Base-by-base conservation (phyloP, 2,888 invertebrate genomes). In the Callyntrura sp. region DNA sequence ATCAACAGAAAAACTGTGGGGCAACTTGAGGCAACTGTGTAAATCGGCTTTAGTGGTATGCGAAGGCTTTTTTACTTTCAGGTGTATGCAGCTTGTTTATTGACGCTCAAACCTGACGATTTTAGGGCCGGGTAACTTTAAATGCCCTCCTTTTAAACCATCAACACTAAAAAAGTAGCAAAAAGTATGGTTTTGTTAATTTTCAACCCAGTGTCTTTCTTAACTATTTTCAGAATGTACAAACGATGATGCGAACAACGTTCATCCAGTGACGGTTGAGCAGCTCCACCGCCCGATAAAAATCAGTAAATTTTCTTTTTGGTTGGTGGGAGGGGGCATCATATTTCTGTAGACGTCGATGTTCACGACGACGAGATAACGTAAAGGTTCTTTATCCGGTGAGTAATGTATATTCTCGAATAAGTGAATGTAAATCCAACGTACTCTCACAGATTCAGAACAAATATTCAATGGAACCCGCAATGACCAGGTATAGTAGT, bases 81-180 rank as follows among this genome's bases (percentile, higher is more conserved):
- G n/a, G n/a, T n/a, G n/a, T n/a, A n/a, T n/a, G n/a, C n/a, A n/a
- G n/a, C n/a, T n/a, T n/a, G n/a, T n/a, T n/a, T n/a, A n/a, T n/a
- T n/a, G n/a, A n/a, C n/a, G n/a, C n/a, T n/a, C n/a, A n/a, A n/a
- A n/a, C n/a, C n/a, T n/a, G n/a, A n/a, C n/a, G n/a, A n/a, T n/a
- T n/a, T n/a, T n/a, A n/a, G n/a, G n/a, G n/a, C n/a, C n/a, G n/a
- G n/a, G n/a, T n/a, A n/a, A n/a, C n/a, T n/a, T n/a, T n/a, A n/a
- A n/a, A n/a, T n/a, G n/a, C n/a, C n/a, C n/a, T n/a, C n/a, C n/a
- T n/a, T n/a, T n/a, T n/a, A n/a, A n/a, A n/a, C n/a, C 0, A 6
- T 9, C 65, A 84, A 70, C 6, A 20, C 51, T 12, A 51, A 48
- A n/a, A 68, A 68, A 35, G 68, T 68, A 4, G 35, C 43, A 35